phyloP scores from a whole-genome alignment of 2,113 vertebrate genomes.

The Cinclus cinclus region DNA sequence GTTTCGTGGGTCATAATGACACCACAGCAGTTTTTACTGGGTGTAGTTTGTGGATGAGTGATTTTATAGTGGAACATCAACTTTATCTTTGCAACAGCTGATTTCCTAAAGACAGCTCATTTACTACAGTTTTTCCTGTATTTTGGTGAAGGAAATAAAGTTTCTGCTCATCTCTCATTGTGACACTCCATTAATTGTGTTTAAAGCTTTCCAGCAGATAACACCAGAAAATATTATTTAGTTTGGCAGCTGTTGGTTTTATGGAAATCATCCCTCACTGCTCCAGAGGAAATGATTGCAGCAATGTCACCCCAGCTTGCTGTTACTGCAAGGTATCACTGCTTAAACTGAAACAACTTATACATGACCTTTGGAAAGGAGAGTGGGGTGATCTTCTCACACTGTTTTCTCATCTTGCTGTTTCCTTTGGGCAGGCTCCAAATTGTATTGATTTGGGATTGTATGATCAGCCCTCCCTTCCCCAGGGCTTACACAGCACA shows the following conservation, averaged over 20 bases:
- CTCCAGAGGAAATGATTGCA: background rate
- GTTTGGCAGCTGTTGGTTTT: background rate
- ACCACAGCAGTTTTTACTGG: rapidly evolving
- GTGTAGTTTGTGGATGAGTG: background rate
- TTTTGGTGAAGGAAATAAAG: background rate
- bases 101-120: background rate
- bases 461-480: no score
- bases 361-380: background rate
- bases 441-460: background rate
- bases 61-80: background rate
- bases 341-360: background rate
- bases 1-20: background rate
- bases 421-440: background rate
- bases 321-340: background rate
- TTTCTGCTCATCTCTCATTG: background rate
- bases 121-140: background rate
- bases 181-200: background rate
- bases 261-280: background rate
- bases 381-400: background rate
- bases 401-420: background rate
- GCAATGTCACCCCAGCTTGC: background rate
- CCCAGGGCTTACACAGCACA: background rate
- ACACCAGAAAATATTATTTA: background rate
- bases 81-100: background rate
- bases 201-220: background rate